phyloP scores from a whole-genome alignment of 2,797 vertebrate species.

The Petrocephalus sullivani region DNA sequence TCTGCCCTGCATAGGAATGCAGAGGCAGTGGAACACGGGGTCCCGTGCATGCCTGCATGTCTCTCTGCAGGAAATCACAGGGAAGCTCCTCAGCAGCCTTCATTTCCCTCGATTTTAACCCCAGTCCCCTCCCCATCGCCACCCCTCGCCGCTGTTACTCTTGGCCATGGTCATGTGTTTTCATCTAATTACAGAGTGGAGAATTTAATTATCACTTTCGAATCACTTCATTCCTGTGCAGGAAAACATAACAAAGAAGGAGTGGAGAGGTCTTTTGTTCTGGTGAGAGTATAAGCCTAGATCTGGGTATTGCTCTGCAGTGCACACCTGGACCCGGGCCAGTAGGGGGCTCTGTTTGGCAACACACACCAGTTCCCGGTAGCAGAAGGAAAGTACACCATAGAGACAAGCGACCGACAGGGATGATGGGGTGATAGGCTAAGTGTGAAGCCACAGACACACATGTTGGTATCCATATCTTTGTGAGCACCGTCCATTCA shows the following conservation, averaged over 20 bases:
- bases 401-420: not conserved
- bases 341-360: not conserved
- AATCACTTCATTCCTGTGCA: constrained; percentile 17
- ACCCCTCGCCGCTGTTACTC: not conserved
- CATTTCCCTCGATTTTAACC: not conserved
- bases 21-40: not conserved
- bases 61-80: not conserved
- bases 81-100: not conserved
- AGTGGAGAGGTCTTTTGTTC: not conserved
- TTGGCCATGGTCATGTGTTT: not conserved
- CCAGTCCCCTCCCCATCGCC: not conserved
- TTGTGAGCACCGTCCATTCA: too few species aligned
- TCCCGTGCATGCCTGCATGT: not conserved
- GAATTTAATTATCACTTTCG: constrained; percentile 35
- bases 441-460: not conserved
- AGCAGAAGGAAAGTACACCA: not conserved
- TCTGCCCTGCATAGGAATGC: not conserved
- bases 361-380: not conserved
- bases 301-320: not conserved
- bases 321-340: not conserved
- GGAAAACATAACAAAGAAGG: not conserved
- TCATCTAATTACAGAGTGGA: constrained; percentile 22
- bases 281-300: not conserved
- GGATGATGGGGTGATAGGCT: not conserved
- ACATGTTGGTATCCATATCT: not conserved